Conservation (phyloP, 2,888 invertebrate genomes). For the Oxyscelio sp. region DNA sequence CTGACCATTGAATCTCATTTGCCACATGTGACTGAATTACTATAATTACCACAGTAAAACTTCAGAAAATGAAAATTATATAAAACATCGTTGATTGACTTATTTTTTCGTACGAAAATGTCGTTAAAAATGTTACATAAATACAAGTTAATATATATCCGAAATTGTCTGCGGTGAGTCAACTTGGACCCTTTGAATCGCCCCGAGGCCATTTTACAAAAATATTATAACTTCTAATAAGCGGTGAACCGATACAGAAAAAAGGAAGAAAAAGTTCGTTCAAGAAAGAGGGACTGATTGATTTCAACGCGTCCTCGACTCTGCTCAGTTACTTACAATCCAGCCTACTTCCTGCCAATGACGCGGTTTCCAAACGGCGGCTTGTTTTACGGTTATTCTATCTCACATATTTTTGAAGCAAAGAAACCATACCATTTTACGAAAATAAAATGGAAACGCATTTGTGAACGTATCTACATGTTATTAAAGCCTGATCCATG, state of each 20-base stretch:
- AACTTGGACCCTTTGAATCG: conserved; percentile 61
- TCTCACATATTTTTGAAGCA: conserved; percentile 54
- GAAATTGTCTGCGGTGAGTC: conserved; percentile 56
- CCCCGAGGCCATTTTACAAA: conserved; percentile 74
- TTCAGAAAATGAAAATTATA: too few species aligned
- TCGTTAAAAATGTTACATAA: conserved; percentile 25
- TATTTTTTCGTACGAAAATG: conserved; percentile 34
- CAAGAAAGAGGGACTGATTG: conserved; percentile 76
- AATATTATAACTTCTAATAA: conserved; percentile 87
- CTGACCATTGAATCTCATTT: too few species aligned
- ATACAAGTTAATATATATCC: conserved; percentile 13
- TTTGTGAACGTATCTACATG: conserved; percentile 24
- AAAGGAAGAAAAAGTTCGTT: conserved; percentile 68
- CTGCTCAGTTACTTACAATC: conserved; percentile 77
- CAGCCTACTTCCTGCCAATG: conserved; percentile 86
- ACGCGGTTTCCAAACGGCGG: conserved; percentile 77
- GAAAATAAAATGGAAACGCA: conserved; percentile 70
- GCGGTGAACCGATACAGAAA: conserved; percentile 79
- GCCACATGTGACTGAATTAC: too few species aligned
- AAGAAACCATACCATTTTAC: conserved; percentile 71
- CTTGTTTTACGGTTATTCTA: conserved; percentile 80
- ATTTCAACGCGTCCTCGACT: conserved; percentile 85
- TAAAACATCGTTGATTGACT: too few species aligned
- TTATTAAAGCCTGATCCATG: too few species aligned
- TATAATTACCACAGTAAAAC: too few species aligned